A percentile compares a stretch with the other conserved stretches of the same genome.
Conservation (phyloP, 35 echinoderm and acorn worm genomes). For the Strongylocentrotus purpuratus region DNA sequence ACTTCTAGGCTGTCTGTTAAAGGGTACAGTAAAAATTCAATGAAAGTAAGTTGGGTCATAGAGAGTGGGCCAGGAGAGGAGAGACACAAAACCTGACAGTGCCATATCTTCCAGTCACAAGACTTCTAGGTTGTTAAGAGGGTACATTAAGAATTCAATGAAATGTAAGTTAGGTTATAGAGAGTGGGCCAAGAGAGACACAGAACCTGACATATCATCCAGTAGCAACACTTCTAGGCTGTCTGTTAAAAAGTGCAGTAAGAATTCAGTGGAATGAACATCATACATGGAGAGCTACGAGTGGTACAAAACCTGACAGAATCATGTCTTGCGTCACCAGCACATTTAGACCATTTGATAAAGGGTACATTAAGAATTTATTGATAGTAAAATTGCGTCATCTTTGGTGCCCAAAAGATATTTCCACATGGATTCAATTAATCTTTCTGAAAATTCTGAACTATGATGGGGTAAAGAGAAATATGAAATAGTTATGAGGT, state of each 20-base stretch:
- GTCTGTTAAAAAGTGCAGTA: too few species aligned
- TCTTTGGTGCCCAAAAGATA: too few species aligned
- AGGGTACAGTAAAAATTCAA: neutral
- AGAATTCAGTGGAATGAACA: too few species aligned
- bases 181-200: neutral
- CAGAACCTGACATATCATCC: neutral
- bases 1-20: conserved; percentile 70
- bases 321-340: neutral
- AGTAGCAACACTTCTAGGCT: too few species aligned
- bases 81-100: neutral
- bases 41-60: neutral
- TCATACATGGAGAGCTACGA: too few species aligned
- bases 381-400: neutral
- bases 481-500: too few species aligned
- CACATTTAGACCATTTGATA: neutral
- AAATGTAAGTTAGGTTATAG: neutral
- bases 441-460: too few species aligned
- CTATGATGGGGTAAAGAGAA: too few species aligned
- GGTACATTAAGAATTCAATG: too few species aligned
- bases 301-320: neutral
- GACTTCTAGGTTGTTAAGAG: too few species aligned
- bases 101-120: neutral
- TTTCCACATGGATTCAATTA: too few species aligned
- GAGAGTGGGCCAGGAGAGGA: neutral
- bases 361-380: neutral